Conservation (phyloP, 1,140 invertebrate genomes). For the Eurosta solidaginis region DNA sequence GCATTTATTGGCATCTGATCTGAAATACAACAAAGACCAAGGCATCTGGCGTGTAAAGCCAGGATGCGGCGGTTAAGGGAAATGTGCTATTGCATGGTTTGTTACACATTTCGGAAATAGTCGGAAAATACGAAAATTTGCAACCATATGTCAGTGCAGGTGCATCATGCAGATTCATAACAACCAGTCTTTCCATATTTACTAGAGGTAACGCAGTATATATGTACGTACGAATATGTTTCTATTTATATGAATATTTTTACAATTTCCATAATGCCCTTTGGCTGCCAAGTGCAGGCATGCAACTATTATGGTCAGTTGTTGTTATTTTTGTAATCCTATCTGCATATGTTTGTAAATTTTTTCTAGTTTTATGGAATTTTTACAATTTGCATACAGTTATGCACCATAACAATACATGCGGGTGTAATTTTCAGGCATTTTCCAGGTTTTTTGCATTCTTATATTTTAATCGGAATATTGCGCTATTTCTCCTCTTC, state of each 20-base stretch:
- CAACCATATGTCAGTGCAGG: neutral
- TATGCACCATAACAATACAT: no score
- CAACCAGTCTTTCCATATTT: no score
- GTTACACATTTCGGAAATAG: constrained; percentile 2
- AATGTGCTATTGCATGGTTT: constrained; percentile 4
- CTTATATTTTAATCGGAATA: constrained; percentile 1
- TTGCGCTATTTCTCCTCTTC: neutral
- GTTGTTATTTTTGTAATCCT: neutral
- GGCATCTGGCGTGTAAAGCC: constrained; percentile 14
- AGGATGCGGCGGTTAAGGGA: neutral
- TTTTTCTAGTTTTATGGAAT: neutral
- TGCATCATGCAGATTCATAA: no score
- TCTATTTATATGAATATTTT: neutral
- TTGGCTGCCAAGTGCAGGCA: neutral
- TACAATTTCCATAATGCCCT: neutral
- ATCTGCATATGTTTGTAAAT: neutral
- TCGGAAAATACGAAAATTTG: neutral
- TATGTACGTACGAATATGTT: no score
- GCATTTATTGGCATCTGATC: neutral
- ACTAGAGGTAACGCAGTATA: no score
- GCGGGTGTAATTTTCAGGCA: constrained; percentile 20
- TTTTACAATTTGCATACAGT: constrained; percentile 19
- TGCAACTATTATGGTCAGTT: neutral
- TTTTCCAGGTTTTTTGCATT: neutral
- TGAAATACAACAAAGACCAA: neutral